Conservation (phyloP, 2,797 vertebrate genomes). For the Cheirogaleus major region DNA sequence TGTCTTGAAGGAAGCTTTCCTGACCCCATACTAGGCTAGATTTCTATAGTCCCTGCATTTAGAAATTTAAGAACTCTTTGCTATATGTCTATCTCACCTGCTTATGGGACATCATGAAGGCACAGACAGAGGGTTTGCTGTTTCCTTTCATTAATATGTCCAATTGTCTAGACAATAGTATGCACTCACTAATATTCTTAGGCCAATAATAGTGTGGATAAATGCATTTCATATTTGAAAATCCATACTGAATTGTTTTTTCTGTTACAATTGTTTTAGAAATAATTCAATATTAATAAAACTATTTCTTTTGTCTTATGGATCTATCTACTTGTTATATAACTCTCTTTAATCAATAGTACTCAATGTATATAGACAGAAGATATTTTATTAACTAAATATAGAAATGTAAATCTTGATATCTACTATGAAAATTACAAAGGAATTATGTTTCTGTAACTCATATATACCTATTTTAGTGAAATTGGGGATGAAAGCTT, state of each 20-base stretch:
- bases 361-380: not conserved
- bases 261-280: conserved; percentile 17
- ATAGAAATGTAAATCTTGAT: not conserved
- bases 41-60: not conserved
- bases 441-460: not conserved
- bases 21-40: not conserved
- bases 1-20: not conserved
- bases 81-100: not conserved
- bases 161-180: not conserved
- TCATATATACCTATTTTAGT: not conserved
- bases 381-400: not conserved
- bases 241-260: not conserved
- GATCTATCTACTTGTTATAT: not conserved
- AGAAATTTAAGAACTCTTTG: not conserved
- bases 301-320: not conserved
- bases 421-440: not conserved
- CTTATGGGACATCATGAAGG: not conserved
- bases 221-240: not conserved
- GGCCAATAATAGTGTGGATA: not conserved
- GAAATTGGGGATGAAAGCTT: not conserved
- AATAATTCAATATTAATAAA: not conserved
- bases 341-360: not conserved
- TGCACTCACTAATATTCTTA: not conserved
- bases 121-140: not conserved
- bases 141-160: not conserved